phyloP scores from a whole-genome alignment of 2,888 invertebrate genomes.

The Loripinus fragilis region DNA sequence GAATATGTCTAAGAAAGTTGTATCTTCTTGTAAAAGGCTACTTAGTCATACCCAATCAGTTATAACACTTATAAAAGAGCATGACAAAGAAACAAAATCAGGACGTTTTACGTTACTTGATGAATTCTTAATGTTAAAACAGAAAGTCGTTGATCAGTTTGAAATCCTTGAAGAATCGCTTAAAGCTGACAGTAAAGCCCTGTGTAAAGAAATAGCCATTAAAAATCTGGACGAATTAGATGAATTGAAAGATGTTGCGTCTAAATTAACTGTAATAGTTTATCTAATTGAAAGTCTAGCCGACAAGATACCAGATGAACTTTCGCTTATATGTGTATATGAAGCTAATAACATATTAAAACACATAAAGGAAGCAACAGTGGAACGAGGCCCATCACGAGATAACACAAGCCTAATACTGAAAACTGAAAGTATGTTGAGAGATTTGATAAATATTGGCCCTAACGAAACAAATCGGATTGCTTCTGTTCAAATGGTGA shows the following conservation, averaged over 20 bases:
- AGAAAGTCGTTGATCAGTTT: not conserved
- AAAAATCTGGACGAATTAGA: not conserved
- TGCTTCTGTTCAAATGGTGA: not conserved
- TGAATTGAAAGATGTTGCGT: not conserved
- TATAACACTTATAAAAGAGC: not conserved
- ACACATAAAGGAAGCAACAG: not conserved
- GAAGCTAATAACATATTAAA: not conserved
- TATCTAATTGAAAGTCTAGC: not conserved
- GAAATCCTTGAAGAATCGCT: not conserved
- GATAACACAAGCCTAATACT: not conserved
- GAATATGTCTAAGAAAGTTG: not conserved
- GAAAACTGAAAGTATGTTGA: not conserved
- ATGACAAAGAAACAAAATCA: not conserved
- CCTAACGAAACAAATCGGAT: not conserved
- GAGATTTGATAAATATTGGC: not conserved
- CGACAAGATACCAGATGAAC: not conserved
- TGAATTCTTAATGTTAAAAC: not conserved
- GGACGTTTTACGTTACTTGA: not conserved
- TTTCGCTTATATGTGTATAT: not conserved
- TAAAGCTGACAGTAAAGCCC: not conserved
- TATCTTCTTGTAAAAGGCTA: not conserved
- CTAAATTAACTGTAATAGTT: not conserved
- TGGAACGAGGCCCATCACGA: not conserved
- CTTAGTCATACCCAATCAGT: not conserved
- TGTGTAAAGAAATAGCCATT: not conserved